These are phyloP conservation scores for Protonemura montana DNA, from an alignment of 2,888 invertebrate species.

Conservation along the genomic window DNA sequence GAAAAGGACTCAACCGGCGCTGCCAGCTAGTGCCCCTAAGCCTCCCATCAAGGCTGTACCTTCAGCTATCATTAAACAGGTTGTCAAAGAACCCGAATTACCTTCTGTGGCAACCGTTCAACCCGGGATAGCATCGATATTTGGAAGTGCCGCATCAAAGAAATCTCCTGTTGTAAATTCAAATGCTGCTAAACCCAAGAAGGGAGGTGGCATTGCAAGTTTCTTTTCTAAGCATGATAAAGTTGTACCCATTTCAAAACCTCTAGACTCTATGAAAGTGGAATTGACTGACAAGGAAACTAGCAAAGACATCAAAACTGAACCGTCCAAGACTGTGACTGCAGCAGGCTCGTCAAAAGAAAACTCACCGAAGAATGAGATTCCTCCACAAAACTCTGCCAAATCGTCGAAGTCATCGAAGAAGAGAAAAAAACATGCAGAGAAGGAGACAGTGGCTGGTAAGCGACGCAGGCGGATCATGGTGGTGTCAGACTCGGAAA, in stretches of 20 bases:
- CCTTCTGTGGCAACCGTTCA: not conserved
- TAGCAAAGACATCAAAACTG: not conserved
- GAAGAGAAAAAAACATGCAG: not conserved
- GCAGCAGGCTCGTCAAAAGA: not conserved
- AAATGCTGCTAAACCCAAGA: not conserved
- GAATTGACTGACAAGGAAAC: not conserved
- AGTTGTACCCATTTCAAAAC: not conserved
- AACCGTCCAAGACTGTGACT: not conserved
- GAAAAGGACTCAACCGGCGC: not conserved
- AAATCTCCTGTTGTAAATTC: not conserved
- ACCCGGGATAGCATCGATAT: not conserved
- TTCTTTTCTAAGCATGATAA: not conserved
- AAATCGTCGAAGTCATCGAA: not conserved
- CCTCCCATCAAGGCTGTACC: not conserved
- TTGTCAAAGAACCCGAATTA: not conserved
- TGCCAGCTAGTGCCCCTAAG: not conserved
- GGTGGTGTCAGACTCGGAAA: slow-evolving; percentile 21
- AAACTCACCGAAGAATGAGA: not conserved
- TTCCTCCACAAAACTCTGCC: not conserved
- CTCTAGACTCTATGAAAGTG: not conserved
- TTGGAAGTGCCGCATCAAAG: not conserved
- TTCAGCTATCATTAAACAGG: not conserved
- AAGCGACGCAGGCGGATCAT: slow-evolving; percentile 24
- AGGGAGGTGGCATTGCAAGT: not conserved
- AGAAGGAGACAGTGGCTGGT: not conserved